Evolutionary conservation across 2,888 invertebrate genomes (phyloP).

Genomic region (Sarcophaga caerulescens): DNA sequence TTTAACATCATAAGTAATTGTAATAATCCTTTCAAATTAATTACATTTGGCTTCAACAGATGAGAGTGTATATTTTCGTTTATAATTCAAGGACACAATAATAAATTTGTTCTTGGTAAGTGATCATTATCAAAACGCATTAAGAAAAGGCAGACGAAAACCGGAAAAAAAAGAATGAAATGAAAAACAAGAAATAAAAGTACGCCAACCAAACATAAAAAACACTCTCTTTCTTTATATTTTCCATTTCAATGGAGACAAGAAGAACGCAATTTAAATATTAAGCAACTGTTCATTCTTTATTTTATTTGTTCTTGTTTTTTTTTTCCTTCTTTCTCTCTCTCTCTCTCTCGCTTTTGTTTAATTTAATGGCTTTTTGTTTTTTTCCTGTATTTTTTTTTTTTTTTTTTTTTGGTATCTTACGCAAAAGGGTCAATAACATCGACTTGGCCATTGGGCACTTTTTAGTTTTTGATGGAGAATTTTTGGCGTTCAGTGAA

Average conservation of each 20-base stretch:
- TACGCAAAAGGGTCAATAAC: conserved; percentile 70
- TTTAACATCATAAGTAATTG: too few species aligned
- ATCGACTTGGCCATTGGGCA: conserved; percentile 66
- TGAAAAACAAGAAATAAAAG: conserved; percentile 25
- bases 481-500: conserved; percentile 69
- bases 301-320: conserved; percentile 39
- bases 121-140: conserved; percentile 38
- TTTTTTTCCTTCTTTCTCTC: neutral
- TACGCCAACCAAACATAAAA: neutral
- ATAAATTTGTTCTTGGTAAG: conserved; percentile 60
- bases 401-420: conserved; percentile 38
- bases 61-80: neutral
- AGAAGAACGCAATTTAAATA: conserved; percentile 41
- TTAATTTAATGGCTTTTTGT: too few species aligned
- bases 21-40: too few species aligned
- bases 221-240: conserved; percentile 61
- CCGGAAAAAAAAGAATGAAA: conserved; percentile 27
- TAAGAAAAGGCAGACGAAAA: neutral
- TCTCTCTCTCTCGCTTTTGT: too few species aligned
- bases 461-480: conserved; percentile 53
- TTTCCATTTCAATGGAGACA: conserved; percentile 63
- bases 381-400: too few species aligned
- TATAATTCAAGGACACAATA: conserved; percentile 42
- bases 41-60: too few species aligned
- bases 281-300: conserved; percentile 65